Evolutionary conservation across 2,797 vertebrate genomes (phyloP).

Genomic region (Monodelphis domestica): DNA sequence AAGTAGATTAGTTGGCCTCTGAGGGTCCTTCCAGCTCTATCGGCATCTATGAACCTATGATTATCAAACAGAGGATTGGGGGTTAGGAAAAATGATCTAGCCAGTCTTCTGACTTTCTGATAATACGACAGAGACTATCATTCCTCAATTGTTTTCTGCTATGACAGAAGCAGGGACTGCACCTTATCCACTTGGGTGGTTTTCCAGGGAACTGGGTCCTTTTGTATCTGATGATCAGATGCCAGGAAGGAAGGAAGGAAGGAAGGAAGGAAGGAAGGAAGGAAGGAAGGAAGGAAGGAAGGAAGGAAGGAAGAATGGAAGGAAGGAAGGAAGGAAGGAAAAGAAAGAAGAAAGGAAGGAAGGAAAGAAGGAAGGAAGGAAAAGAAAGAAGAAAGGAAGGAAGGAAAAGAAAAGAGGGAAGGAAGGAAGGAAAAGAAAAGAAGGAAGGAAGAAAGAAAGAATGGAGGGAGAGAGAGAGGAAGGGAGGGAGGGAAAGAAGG

Average conservation of each 20-base stretch:
- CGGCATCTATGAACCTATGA: neutral
- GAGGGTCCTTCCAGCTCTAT: neutral
- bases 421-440: neutral
- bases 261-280: neutral
- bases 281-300: neutral
- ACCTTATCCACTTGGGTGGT: constrained; percentile 55
- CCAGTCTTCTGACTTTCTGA: neutral
- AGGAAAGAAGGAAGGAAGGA: too few species aligned
- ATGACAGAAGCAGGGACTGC: constrained; percentile 51
- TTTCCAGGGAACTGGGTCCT: constrained; percentile 69
- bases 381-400: too few species aligned
- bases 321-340: neutral
- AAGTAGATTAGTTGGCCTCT: neutral
- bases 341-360: neutral
- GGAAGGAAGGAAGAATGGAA: neutral
- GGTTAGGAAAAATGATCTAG: constrained; percentile 26
- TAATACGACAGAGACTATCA: neutral
- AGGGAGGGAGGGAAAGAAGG: neutral
- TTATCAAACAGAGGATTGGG: neutral
- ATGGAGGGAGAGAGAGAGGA: too few species aligned
- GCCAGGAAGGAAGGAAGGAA: constrained; percentile 9
- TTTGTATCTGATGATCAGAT: constrained; percentile 70
- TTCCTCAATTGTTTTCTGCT: neutral
- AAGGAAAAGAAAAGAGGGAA: neutral
- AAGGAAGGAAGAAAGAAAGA: neutral